These are phyloP conservation scores for Caerostris darwini DNA, from an alignment of 1,140 invertebrate genomes.

Conservation along the genomic window DNA sequence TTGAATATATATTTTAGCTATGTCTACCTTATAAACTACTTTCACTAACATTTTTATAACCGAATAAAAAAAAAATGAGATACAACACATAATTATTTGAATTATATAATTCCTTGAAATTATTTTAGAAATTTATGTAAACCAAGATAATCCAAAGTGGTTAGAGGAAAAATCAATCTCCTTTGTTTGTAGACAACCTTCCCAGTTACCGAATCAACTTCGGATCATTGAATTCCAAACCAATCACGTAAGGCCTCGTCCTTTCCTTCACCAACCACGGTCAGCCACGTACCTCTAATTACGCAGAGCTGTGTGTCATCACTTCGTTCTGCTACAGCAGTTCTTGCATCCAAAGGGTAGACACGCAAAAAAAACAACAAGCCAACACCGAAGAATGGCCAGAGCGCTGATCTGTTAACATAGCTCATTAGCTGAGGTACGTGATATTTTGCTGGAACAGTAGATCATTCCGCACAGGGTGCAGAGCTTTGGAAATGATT, in stretches of 20 bases:
- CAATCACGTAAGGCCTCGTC: constrained; percentile 69
- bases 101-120: too few species aligned
- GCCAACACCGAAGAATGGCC: not conserved
- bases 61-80: too few species aligned
- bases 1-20: too few species aligned
- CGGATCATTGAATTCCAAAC: constrained; percentile 44
- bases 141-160: not conserved
- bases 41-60: too few species aligned
- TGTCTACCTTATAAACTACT: too few species aligned
- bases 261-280: constrained; percentile 3
- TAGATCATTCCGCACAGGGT: constrained; percentile 41
- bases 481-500: too few species aligned
- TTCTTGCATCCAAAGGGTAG: not conserved
- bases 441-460: constrained; percentile 19
- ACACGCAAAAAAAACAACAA: not conserved
- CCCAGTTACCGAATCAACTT: not conserved
- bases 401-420: constrained; percentile 64
- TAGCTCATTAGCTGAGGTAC: constrained; percentile 62
- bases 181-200: constrained; percentile 31
- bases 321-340: constrained; percentile 61
- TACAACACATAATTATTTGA: too few species aligned
- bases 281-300: constrained; percentile 70
- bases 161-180: not conserved
- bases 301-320: constrained; percentile 68
- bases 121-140: too few species aligned